These are phyloP conservation scores for Tenebrio molitor DNA, from an alignment of 1,140 invertebrate species.

Conservation along the genomic window DNA sequence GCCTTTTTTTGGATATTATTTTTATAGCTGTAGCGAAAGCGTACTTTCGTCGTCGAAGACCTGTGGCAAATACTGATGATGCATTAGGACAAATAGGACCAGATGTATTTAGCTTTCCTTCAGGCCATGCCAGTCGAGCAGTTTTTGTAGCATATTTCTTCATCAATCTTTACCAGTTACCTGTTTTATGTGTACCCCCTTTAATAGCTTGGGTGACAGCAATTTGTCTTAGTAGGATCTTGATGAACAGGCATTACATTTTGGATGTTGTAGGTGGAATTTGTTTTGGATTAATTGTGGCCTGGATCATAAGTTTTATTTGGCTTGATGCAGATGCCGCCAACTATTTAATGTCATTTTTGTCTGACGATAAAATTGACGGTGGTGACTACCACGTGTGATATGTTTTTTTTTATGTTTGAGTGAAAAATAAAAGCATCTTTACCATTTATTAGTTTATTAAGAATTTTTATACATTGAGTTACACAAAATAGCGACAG, in stretches of 20 bases:
- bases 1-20: slow-evolving; percentile 89
- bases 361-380: slow-evolving; percentile 72
- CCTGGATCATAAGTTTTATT: slow-evolving; percentile 74
- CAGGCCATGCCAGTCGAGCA: slow-evolving; percentile 93
- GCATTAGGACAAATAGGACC: slow-evolving; percentile 71
- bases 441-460: slow-evolving; percentile 9
- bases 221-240: slow-evolving; percentile 83
- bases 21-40: slow-evolving; percentile 87
- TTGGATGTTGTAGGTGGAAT: slow-evolving; percentile 87
- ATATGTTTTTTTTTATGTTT: slow-evolving; percentile 34
- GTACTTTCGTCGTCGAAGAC: slow-evolving; percentile 81
- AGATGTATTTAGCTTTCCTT: slow-evolving; percentile 96
- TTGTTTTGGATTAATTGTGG: slow-evolving; percentile 82
- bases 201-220: slow-evolving; percentile 81
- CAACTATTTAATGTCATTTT: slow-evolving; percentile 67
- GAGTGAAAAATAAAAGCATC: slow-evolving; percentile 10
- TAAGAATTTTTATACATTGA: slow-evolving; percentile 22
- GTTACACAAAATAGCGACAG: background rate
- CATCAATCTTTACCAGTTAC: slow-evolving; percentile 73
- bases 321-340: slow-evolving; percentile 75
- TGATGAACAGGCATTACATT: slow-evolving; percentile 88
- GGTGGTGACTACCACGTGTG: slow-evolving; percentile 72
- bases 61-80: slow-evolving; percentile 77
- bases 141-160: slow-evolving; percentile 83
- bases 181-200: slow-evolving; percentile 73